Conservation (phyloP, 1,140 invertebrate species). For the Dendrolimus punctatus region DNA sequence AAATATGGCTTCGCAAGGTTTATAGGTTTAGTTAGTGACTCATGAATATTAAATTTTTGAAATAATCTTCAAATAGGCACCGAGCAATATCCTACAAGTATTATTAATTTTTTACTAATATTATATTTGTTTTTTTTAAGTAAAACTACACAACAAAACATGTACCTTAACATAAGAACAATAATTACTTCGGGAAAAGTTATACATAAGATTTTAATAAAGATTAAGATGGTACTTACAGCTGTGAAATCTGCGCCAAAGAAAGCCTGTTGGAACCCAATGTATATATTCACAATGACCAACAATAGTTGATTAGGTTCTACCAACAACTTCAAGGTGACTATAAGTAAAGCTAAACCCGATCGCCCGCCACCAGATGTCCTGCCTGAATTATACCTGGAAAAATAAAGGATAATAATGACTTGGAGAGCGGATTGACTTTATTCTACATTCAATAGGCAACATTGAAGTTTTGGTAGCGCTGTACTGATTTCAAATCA, state of each 20-base stretch:
- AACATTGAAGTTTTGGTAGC: no score
- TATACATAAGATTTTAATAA: not conserved
- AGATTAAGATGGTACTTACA: constrained; percentile 70
- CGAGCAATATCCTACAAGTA: no score
- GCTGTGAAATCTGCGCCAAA: constrained; percentile 91
- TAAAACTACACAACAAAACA: not conserved
- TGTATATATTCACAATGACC: constrained; percentile 92
- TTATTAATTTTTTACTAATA: no score
- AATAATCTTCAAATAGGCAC: no score
- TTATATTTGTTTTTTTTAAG: no score
- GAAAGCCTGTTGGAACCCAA: constrained; percentile 94
- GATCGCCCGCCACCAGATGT: constrained; percentile 53
- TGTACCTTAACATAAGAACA: not conserved
- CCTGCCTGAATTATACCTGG: constrained; percentile 67
- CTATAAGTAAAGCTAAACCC: constrained; percentile 75
- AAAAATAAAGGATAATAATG: constrained; percentile 28
- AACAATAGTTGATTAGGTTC: constrained; percentile 88
- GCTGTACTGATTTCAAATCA: no score
- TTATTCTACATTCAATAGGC: no score
- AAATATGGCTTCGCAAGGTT: no score
- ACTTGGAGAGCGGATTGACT: not conserved
- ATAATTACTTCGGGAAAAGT: not conserved
- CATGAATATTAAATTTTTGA: no score
- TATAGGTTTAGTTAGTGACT: no score
- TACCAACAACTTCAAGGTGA: constrained; percentile 84